These are phyloP conservation scores for Ranitomeya imitator DNA, from an alignment of 2,113 vertebrate genomes.

Conservation along the genomic window DNA sequence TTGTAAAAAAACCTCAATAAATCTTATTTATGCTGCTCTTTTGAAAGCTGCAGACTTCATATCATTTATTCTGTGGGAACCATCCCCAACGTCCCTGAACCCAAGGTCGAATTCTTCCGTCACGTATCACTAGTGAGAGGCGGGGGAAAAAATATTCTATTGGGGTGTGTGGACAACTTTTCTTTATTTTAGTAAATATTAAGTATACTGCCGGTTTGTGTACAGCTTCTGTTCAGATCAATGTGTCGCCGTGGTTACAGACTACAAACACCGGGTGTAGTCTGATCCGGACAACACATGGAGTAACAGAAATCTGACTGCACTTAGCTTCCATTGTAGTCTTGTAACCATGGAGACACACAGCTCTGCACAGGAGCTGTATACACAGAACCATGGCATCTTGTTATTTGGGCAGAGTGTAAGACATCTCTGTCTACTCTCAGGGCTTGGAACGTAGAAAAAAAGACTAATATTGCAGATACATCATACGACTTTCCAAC, in stretches of 20 bases:
- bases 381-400: not conserved
- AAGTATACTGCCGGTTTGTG: too few relatives aligned
- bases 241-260: not conserved
- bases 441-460: not conserved
- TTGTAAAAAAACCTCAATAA: constrained; percentile 53
- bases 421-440: not conserved
- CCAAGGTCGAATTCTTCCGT: not conserved
- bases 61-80: not conserved
- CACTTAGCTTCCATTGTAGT: not conserved
- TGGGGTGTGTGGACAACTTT: too few relatives aligned
- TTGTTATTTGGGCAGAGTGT: too few relatives aligned
- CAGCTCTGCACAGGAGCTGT: not conserved
- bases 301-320: not conserved
- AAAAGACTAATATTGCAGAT: too few relatives aligned
- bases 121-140: not conserved
- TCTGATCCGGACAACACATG: not conserved
- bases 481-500: too few relatives aligned
- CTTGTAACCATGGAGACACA: not conserved
- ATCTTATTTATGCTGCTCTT: constrained; percentile 58
- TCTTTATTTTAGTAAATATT: too few relatives aligned
- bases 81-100: not conserved
- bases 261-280: not conserved
- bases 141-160: too few relatives aligned
- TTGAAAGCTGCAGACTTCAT: constrained; percentile 16
- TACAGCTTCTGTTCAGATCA: too few relatives aligned